Base-by-base conservation (phyloP, 2,888 invertebrate genomes). In the Lottia scabra region DNA sequence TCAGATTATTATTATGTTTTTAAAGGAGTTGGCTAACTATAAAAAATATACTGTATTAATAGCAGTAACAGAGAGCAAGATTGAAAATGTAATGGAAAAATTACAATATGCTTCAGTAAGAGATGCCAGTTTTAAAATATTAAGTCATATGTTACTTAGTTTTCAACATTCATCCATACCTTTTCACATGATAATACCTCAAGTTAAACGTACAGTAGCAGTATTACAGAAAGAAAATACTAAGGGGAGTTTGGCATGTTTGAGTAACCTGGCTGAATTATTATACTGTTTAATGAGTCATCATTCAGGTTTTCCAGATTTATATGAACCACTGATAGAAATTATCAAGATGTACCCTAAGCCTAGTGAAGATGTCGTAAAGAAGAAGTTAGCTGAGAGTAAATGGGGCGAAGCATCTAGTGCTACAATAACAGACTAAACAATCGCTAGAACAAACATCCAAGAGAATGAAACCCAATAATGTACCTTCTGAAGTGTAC, bases 131-230 rank as follows among this genome's bases (percentile, higher is more conserved):
- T 76, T 86, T 68, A 82, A 82, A 62, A 87, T 89, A n/a, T 71
- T 88, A 43, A 82, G 81, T 16, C 83, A 88, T 72, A 85, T 89
- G 85, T 74, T 89, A 71, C 82, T 88, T 43, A 87, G 87, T 45
- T 88, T 87, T 76, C 89, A 88, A 72, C 87, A 87, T 76, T 87
- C 88, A 12, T 87, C 89, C 16, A 83, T 85, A n/a, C 86, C 87
- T 15, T 89, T 89, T 77, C 89, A 89, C 71, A 89, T 88, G 88
- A 89, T 89, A 78, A 68, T 85, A 63, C 81, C 80, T 12, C 72
- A 75, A 71, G 73, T 85, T 13, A 83, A 83, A 12, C 75, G 74
- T 38, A 78, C 83, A 10, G 70, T 84, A 16, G 65, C 65, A 3
- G 56, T 69, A 10, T 71, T 84, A 73, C 77, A 74, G 65, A 56